phyloP scores from a whole-genome alignment of 2,888 invertebrate genomes.

The Drosophila multiciliata region DNA sequence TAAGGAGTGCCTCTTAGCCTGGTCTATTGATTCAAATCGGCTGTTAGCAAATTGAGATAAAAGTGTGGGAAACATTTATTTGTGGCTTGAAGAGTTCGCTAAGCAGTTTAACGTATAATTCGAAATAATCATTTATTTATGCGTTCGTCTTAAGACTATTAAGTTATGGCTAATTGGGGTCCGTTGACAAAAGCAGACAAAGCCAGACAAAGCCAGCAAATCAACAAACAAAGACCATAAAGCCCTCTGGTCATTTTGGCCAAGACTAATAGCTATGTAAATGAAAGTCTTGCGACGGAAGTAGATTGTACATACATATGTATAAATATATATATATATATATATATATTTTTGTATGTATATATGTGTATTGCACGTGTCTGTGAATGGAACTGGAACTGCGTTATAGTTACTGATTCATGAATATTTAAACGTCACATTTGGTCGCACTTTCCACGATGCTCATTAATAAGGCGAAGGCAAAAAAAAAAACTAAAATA shows the following conservation, averaged over 20 bases:
- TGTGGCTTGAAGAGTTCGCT: background rate
- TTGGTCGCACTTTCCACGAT: conserved; percentile 83
- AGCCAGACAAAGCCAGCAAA: conserved; percentile 34
- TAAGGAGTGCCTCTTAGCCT: too few relatives aligned
- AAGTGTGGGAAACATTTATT: conserved; percentile 15
- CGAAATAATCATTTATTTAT: conserved; percentile 15
- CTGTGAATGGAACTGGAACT: conserved; percentile 61
- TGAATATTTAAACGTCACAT: conserved; percentile 85
- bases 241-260: conserved; percentile 33
- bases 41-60: background rate
- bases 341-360: background rate
- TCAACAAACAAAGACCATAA: conserved; percentile 30
- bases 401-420: conserved; percentile 82
- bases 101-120: conserved; percentile 2
- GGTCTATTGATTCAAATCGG: background rate
- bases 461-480: conserved; percentile 81
- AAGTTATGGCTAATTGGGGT: conserved; percentile 31
- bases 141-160: conserved; percentile 19
- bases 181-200: conserved; percentile 47
- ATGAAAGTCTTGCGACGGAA: conserved; percentile 69
- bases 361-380: conserved; percentile 39
- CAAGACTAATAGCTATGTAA: conserved; percentile 64
- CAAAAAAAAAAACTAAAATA: too few relatives aligned
- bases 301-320: conserved; percentile 35
- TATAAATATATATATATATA: background rate